Conservation (phyloP, 2,113 vertebrate species). For the Dermatemys mawii region DNA sequence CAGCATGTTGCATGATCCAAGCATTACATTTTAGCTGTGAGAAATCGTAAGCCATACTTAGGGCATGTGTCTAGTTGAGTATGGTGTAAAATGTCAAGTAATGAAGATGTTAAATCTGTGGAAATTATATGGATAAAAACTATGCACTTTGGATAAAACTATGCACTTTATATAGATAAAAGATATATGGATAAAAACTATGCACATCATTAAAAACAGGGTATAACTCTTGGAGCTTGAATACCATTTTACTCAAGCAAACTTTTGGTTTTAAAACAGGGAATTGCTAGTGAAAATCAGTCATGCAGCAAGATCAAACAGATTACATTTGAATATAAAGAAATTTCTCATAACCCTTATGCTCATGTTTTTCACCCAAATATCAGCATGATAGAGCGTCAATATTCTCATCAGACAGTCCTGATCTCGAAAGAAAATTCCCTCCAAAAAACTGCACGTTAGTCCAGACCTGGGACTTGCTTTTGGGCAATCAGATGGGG, state of each 20-base stretch:
- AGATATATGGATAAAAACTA: no score
- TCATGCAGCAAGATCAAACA: neutral
- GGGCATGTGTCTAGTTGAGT: fast-evolving
- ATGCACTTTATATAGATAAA: neutral
- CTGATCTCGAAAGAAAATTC: neutral
- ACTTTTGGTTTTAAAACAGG: no score
- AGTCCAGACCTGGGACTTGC: fast-evolving
- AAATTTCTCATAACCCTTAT: neutral
- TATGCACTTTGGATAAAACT: neutral
- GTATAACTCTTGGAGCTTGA: no score
- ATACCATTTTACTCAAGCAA: no score
- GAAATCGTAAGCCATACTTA: neutral
- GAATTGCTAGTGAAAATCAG: neutral
- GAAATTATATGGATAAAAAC: neutral
- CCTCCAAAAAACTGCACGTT: neutral
- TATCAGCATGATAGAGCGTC: neutral
- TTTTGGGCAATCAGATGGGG: neutral
- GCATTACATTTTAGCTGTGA: neutral
- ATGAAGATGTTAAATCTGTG: neutral
- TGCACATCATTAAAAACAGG: neutral
- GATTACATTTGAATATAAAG: neutral
- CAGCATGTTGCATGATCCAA: neutral
- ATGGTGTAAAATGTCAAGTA: neutral
- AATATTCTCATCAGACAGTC: fast-evolving
- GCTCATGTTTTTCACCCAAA: neutral